phyloP scores from a whole-genome alignment of 2,888 invertebrate species.

The Branchinecta sandiegonensis region DNA sequence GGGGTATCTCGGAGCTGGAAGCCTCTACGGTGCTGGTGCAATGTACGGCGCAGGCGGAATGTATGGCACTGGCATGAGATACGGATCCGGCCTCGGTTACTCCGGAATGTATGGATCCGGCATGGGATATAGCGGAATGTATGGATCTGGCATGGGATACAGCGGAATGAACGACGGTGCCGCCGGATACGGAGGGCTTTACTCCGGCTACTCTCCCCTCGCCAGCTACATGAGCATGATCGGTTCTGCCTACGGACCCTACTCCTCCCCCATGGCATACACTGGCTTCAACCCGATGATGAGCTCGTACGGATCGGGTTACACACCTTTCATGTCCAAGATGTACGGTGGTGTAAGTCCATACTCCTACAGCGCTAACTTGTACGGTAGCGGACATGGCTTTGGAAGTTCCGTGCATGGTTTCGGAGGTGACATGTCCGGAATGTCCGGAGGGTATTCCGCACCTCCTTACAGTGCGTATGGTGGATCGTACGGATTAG shows the following conservation, averaged over 20 bases:
- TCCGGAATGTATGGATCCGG: background rate
- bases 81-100: background rate
- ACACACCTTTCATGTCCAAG: background rate
- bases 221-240: conserved; percentile 3
- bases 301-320: background rate
- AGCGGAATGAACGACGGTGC: background rate
- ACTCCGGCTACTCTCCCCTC: background rate
- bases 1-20: background rate
- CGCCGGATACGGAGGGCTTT: background rate
- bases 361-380: background rate
- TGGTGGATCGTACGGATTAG: background rate
- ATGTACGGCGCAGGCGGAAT: background rate
- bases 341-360: background rate
- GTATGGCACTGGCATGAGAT: background rate
- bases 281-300: conserved; percentile 1
- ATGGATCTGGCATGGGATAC: background rate
- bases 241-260: background rate
- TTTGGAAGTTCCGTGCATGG: background rate
- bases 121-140: background rate
- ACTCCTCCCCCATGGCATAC: background rate
- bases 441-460: background rate
- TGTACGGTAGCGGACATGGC: conserved; percentile 5
- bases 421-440: background rate
- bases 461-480: background rate
- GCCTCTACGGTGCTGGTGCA: background rate